Conservation (phyloP, 2,797 vertebrate genomes). For the Trachurus trachurus region DNA sequence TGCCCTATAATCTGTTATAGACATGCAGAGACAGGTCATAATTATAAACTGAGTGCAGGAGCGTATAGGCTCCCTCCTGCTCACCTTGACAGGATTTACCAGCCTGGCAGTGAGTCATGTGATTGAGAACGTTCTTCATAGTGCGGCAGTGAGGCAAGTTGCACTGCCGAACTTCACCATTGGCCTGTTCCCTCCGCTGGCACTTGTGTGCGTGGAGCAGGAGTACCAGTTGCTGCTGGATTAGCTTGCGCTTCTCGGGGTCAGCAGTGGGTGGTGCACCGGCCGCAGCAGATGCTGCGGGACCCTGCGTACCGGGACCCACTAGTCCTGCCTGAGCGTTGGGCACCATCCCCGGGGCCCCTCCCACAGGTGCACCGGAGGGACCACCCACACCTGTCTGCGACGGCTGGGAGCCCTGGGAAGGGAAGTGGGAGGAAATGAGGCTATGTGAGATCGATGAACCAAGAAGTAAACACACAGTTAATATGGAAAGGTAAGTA, state of each 20-base stretch:
- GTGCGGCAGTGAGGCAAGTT: constrained; percentile 98
- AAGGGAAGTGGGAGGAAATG: constrained; percentile 2
- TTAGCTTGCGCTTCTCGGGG: constrained; percentile 98
- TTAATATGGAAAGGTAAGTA: not conserved
- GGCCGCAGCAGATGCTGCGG: constrained; percentile 89
- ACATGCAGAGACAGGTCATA: not conserved
- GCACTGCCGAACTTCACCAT: constrained; percentile 95
- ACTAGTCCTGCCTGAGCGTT: constrained; percentile 85
- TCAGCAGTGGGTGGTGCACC: constrained; percentile 96
- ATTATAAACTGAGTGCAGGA: not conserved
- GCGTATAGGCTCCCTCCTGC: constrained; percentile 46
- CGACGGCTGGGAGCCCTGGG: constrained; percentile 90
- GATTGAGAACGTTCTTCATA: constrained; percentile 99
- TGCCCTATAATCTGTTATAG: no score
- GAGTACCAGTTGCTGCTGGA: constrained; percentile 98
- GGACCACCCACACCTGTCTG: constrained; percentile 84
- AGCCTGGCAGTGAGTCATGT: constrained; percentile 99
- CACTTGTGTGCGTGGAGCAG: constrained; percentile 98
- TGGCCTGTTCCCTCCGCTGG: constrained; percentile 96
- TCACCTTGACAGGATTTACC: constrained; percentile 99
- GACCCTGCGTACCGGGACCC: constrained; percentile 83
- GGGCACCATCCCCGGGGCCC: constrained; percentile 80
- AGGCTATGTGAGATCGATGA: not conserved
- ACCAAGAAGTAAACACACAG: not conserved
- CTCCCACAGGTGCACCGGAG: constrained; percentile 74